Evolutionary conservation across 2,888 invertebrate genomes (phyloP), one percentile per base, ranked within the genome.

Genomic region (Eristalinus sepulchralis): DNA sequence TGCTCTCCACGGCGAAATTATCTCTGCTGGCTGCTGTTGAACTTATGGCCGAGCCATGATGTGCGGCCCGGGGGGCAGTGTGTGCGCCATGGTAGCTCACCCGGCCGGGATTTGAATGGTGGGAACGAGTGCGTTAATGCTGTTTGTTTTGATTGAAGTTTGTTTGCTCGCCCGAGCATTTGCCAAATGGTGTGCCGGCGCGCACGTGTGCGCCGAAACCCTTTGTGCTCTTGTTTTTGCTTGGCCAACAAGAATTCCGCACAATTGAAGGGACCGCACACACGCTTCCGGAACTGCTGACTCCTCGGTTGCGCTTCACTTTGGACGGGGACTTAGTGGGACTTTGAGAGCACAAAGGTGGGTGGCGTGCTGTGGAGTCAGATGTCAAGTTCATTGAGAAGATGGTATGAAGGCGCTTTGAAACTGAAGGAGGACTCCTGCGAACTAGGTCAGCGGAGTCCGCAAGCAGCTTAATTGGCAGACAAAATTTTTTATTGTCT

Each of bases 111-210:
- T 60, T 67, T 59, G 33, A 64, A 31, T 17, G 67, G 63, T 27
- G 83, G 70, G 70, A 79, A 64, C 79, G 39, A 80, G 68, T 72
- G 77, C 68, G 81, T 85, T 77, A 85, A 81, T 85, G 68, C 68
- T 85, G 85, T 85, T 81, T 81, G 77, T 76, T 72, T 77, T 81
- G 72, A 81, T 81, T 81, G 72, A 73, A 85, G 68, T 72, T 71
- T 68, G 72, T 81, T 77, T 81, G 68, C 53, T 73, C 79, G 31
- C 63, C 60, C 63, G 63, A 77, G 72, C 36, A 85, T 67, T 73
- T 72, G 68, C 78, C 70, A 71, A 76, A 71, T 82, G 55, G 66
- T 67, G 76, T 82, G 76, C 27, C 55, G 13, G 73, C 13, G 60
- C 10, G 73, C 75, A 66, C 68, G 57, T 68, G 63, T 47, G 20